Evolutionary conservation across 2,888 invertebrate genomes (phyloP), one percentile per base, ranked within the genome.

Genomic region (Archaeoteleia sp.): DNA sequence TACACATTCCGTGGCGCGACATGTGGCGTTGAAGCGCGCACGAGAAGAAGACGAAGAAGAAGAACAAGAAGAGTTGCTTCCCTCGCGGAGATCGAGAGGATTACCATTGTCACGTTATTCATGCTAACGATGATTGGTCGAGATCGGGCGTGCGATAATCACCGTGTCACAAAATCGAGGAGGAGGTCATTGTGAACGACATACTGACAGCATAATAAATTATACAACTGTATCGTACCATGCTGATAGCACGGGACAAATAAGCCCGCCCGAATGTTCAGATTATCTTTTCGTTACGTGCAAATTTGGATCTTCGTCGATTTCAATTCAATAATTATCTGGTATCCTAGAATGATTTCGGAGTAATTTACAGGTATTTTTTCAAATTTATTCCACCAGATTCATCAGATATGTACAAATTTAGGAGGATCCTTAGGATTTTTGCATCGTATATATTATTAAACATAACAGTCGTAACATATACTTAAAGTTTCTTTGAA

Each of bases 171-270:
- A 80, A 79, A 82, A 82, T 82, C 78, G 78, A 80, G 80, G 78
- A 81, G 82, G 81, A 79, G 81, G 81, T 82, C 81, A 80, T 80
- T 79, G 77, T 78, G 78, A 80, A 77, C 81, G 82, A 82, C 80
- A 80, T 79, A 82, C 81, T 81, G 82, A 82, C 82, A 82, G 82
- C 79, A 81, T 82, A 81, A 82, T 82, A 82, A 81, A 82, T 82
- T 81, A 82, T 82, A 57, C 61, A 55, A 54, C 43, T 54, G 49
- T 58, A 54, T 48, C 53, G 54, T 57, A 54, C 63, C 55, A 66
- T 27, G 60, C 48, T 57, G 70, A 65, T 65, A 51, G 17, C 57
- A 12, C 10, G 54, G 30, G 40, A 65, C 68, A 65, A 60, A 65
- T 57, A 60, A 63, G 51, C 45, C 51, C 35, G 51, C 43, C 23